These are phyloP conservation scores for Callyntrura sp. DNA, from an alignment of 2,888 invertebrate species.

Conservation along the genomic window DNA sequence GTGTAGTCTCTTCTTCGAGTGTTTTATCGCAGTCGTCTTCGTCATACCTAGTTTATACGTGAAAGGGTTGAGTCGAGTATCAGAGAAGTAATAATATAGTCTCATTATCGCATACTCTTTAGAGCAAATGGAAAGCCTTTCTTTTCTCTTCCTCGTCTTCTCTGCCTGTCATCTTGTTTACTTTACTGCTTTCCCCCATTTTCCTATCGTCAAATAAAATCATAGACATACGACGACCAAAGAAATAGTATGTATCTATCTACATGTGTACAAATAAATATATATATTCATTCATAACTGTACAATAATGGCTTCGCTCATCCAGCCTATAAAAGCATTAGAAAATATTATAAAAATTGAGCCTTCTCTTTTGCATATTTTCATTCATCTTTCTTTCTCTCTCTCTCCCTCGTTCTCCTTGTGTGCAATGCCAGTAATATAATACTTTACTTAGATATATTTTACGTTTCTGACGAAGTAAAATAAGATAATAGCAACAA, in stretches of 20 bases:
- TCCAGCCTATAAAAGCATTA: background rate
- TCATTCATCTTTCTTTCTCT: background rate
- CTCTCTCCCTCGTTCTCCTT: too few relatives aligned
- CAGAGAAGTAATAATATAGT: constrained; percentile 57
- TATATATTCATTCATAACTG: background rate
- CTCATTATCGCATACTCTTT: constrained; percentile 68
- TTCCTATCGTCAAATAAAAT: constrained; percentile 49
- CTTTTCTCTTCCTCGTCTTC: background rate
- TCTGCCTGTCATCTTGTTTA: constrained; percentile 58
- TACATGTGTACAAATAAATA: background rate
- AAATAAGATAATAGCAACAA: constrained; percentile 35
- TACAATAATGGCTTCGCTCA: background rate
- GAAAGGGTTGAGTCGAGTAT: constrained; percentile 25
- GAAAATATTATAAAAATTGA: background rate
- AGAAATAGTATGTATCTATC: constrained; percentile 5
- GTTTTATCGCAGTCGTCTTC: constrained; percentile 30
- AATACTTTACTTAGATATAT: background rate
- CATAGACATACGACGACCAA: background rate
- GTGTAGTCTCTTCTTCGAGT: background rate
- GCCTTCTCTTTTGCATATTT: background rate
- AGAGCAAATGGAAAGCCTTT: constrained; percentile 50
- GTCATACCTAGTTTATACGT: constrained; percentile 15
- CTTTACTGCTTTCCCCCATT: constrained; percentile 59
- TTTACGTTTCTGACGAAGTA: background rate
- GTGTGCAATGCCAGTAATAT: background rate